phyloP scores from a whole-genome alignment of 1,140 invertebrate species.

The Drosophila hydei region DNA sequence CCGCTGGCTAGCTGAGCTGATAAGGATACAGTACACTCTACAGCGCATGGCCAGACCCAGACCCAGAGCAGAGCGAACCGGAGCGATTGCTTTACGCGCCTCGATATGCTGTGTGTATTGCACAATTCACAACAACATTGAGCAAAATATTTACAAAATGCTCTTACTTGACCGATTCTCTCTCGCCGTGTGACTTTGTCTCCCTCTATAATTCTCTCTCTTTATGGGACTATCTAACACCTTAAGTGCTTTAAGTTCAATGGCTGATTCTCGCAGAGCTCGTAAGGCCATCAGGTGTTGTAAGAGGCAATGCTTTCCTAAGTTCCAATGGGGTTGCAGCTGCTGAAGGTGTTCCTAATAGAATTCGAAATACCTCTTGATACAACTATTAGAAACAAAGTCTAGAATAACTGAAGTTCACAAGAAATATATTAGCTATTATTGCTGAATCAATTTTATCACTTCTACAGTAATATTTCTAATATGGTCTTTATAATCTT shows the following conservation, averaged over 20 bases:
- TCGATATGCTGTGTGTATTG: slow-evolving; percentile 2
- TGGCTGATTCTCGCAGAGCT: slow-evolving; percentile 46
- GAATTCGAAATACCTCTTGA: too few species aligned
- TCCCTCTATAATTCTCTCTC: slow-evolving; percentile 8
- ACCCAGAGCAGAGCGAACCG: not conserved
- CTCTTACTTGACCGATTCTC: not conserved
- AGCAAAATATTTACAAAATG: slow-evolving; percentile 3
- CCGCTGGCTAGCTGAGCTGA: slow-evolving; percentile 43
- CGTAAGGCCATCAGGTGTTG: slow-evolving; percentile 1
- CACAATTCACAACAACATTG: slow-evolving; percentile 2
- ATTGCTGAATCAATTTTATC: too few species aligned
- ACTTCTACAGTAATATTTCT: too few species aligned
- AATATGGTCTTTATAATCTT: too few species aligned
- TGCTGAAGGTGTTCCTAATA: too few species aligned
- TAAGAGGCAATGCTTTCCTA: not conserved
- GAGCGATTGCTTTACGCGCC: not conserved
- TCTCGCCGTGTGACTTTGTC: not conserved
- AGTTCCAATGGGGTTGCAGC: too few species aligned
- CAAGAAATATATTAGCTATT: too few species aligned
- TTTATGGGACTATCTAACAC: slow-evolving; percentile 28
- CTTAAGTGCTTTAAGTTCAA: slow-evolving; percentile 47
- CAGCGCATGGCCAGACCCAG: not conserved
- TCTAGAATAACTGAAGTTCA: slow-evolving; percentile 1
- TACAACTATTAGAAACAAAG: not conserved
- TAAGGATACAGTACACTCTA: slow-evolving; percentile 60